These are phyloP conservation scores for Megaptera novaeangliae DNA, from an alignment of 2,113 vertebrate species.

Conservation along the genomic window DNA sequence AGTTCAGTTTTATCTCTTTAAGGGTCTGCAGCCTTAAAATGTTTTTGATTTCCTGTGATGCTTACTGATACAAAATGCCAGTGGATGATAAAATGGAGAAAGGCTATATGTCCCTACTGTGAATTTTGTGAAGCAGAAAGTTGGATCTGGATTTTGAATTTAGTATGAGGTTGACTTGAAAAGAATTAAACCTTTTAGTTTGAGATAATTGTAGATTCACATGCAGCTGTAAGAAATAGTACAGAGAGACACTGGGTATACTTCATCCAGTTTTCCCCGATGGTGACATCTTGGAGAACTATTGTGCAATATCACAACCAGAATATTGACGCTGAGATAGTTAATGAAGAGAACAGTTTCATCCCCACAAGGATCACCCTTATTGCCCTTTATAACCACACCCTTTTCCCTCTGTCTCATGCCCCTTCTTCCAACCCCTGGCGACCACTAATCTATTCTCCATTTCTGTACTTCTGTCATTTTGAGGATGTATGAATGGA, in stretches of 20 bases:
- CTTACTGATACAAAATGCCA: not conserved
- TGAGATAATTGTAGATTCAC: not conserved
- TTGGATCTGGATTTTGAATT: not conserved
- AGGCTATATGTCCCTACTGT: not conserved
- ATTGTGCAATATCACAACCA: rapidly evolving
- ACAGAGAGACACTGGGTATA: not conserved
- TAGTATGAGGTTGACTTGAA: not conserved
- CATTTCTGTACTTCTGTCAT: not conserved
- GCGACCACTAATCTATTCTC: not conserved
- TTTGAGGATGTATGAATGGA: not conserved
- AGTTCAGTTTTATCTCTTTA: conserved; percentile 6
- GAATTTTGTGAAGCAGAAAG: not conserved
- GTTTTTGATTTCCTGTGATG: conserved; percentile 46
- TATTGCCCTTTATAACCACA: rapidly evolving
- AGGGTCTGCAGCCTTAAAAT: conserved; percentile 43
- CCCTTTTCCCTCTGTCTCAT: rapidly evolving
- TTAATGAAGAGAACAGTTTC: not conserved
- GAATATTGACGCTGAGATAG: not conserved
- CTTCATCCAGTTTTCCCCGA: not conserved
- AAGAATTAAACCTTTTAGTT: not conserved
- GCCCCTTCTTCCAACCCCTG: rapidly evolving
- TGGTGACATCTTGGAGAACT: not conserved
- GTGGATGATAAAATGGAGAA: conserved; percentile 6
- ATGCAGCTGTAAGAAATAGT: not conserved
- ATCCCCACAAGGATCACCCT: rapidly evolving